Evolutionary conservation across 2,888 invertebrate species (phyloP).

Genomic region (Coecobrya sp.): DNA sequence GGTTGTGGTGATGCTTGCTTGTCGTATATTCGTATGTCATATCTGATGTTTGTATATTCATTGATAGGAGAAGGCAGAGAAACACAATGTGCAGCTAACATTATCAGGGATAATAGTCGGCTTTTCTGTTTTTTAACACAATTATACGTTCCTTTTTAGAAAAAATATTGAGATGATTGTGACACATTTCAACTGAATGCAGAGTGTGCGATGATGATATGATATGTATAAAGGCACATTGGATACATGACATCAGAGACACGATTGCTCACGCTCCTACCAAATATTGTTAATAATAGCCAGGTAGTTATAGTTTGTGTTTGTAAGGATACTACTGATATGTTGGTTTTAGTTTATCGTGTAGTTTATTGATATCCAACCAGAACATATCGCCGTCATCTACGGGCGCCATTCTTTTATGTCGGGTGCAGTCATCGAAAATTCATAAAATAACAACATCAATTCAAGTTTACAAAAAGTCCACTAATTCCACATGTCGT

Average conservation of each 20-base stretch:
- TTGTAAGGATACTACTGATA: neutral
- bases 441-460: neutral
- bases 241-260: neutral
- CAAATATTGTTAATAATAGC: too few species aligned
- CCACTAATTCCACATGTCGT: neutral
- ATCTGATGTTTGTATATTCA: neutral
- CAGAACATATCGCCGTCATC: neutral
- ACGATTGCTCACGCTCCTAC: too few species aligned
- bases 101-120: neutral
- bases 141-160: conserved; percentile 27
- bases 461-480: neutral
- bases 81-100: neutral
- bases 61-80: neutral
- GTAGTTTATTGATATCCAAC: neutral
- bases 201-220: conserved; percentile 11
- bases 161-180: conserved; percentile 4
- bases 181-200: conserved; percentile 3
- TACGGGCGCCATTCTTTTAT: neutral
- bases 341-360: neutral
- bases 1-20: conserved; percentile 26
- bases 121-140: neutral
- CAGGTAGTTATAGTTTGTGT: too few species aligned
- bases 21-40: too few species aligned
- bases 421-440: neutral
- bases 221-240: neutral